Evolutionary conservation across 2,113 vertebrate species (phyloP).

Genomic region (Phycodurus eques): DNA sequence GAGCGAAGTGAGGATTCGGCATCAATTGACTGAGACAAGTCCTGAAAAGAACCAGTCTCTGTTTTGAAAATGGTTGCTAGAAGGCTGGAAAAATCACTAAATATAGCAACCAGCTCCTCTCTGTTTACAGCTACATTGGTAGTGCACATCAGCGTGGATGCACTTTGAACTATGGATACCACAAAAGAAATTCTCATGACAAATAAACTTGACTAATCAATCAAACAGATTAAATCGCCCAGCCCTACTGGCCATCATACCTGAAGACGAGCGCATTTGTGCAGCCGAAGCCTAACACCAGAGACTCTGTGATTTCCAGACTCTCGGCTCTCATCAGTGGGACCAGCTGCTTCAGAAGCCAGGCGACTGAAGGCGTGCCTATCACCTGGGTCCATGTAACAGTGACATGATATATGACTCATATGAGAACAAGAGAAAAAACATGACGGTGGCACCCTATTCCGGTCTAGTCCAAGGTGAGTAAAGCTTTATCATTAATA

Average conservation of each 20-base stretch:
- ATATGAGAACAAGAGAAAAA: neutral
- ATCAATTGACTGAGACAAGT: too few species aligned
- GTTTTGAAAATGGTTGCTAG: too few species aligned
- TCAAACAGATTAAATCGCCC: neutral
- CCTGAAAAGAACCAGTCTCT: too few species aligned
- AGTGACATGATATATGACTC: neutral
- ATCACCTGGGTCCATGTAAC: slow-evolving; percentile 79
- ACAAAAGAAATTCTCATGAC: neutral
- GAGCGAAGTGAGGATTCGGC: too few species aligned
- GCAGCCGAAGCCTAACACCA: slow-evolving; percentile 95
- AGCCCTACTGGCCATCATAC: slow-evolving; percentile 60
- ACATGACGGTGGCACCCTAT: neutral
- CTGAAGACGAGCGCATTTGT: slow-evolving; percentile 98
- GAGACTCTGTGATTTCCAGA: slow-evolving; percentile 96
- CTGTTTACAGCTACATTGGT: too few species aligned
- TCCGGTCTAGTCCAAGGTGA: too few species aligned
- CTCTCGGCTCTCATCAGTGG: slow-evolving; percentile 97
- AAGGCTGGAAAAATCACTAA: too few species aligned
- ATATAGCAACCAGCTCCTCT: too few species aligned
- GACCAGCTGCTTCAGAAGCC: slow-evolving; percentile 92
- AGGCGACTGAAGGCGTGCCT: slow-evolving; percentile 92
- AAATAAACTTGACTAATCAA: neutral
- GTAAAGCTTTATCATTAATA: too few species aligned
- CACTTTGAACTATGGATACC: too few species aligned
- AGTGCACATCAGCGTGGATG: too few species aligned